Percentiles rank a stretch among this genome's conserved stretches.
Conservation (phyloP, 1,140 invertebrate species). For the Apis mellifera region Amel_HAv3.1 CM009943.2:7303001-7303500, state of each 20-base stretch:
- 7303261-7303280: background rate
- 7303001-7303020: background rate
- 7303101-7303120: slow-evolving; percentile 31
- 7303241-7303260: background rate
- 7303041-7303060: background rate
- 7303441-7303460: no score
- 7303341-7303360: background rate
- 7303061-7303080: background rate
- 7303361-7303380: background rate
- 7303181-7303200: background rate
- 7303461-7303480: no score
- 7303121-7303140: slow-evolving; percentile 11
- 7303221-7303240: background rate
- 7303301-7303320: background rate
- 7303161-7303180: background rate
- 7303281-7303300: background rate
- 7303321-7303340: background rate
- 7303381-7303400: background rate
- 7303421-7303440: no score
- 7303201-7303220: background rate
- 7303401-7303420: background rate
- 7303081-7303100: slow-evolving; percentile 23
- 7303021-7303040: background rate
- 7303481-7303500: no score
- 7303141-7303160: background rate